Evolutionary conservation across 2,113 vertebrate genomes (phyloP).

Genomic region (Chelonoidis abingdonii): DNA sequence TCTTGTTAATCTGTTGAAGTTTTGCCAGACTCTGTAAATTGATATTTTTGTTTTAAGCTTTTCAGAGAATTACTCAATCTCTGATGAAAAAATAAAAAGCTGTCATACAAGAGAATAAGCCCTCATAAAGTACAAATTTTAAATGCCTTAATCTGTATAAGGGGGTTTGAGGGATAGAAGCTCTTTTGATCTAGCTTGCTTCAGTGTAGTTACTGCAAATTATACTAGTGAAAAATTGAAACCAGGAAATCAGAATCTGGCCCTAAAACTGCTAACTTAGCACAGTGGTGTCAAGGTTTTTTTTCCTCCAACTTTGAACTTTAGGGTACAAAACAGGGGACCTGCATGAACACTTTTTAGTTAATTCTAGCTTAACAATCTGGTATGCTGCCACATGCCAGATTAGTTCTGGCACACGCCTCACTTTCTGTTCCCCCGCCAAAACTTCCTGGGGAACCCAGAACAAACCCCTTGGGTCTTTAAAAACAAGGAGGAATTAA

Average conservation of each 20-base stretch:
- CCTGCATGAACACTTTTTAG: no score
- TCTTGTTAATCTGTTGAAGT: background rate
- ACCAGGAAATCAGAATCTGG: background rate
- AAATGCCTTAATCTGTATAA: background rate
- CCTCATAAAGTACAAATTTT: background rate
- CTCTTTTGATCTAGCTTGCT: background rate
- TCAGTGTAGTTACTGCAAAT: background rate
- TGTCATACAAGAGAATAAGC: background rate
- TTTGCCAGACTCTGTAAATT: background rate
- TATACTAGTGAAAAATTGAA: background rate
- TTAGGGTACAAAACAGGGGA: no score
- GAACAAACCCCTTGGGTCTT: no score
- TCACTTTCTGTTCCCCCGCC: no score
- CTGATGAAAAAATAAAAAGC: background rate
- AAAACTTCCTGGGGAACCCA: no score
- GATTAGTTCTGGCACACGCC: no score
- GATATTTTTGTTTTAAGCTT: constrained; percentile 10
- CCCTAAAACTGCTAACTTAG: background rate
- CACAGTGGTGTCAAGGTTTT: background rate
- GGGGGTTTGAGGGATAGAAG: background rate
- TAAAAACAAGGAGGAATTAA: no score
- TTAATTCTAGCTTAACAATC: no score
- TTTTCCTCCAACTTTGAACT: no score
- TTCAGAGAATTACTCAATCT: constrained; percentile 3
- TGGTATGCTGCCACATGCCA: no score